These are phyloP conservation scores for Oceanodroma leucorhoa DNA, from an alignment of 2,797 vertebrate genomes.

Conservation along the genomic window DNA sequence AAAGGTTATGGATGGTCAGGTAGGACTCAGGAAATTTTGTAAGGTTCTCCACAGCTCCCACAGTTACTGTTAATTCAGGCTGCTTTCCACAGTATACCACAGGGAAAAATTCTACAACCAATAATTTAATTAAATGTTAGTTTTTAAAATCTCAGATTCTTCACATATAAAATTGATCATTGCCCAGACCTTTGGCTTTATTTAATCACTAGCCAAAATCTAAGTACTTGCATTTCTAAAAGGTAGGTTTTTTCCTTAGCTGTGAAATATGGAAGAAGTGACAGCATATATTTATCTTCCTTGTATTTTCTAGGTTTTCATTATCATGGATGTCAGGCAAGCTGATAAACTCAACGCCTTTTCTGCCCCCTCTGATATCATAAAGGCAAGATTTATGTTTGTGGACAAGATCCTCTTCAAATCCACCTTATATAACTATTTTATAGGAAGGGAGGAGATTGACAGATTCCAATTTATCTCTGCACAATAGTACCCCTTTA, in stretches of 20 bases:
- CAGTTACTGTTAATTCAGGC: neutral
- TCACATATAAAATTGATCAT: neutral
- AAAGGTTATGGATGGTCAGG: neutral
- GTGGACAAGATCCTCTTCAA: neutral
- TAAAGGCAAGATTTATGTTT: neutral
- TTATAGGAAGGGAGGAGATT: neutral
- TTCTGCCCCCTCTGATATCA: neutral
- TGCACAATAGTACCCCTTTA: neutral
- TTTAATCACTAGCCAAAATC: neutral
- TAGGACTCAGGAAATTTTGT: neutral
- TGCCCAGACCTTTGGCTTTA: neutral
- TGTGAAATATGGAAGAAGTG: neutral
- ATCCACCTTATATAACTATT: neutral
- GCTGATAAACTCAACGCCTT: neutral
- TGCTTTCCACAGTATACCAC: neutral
- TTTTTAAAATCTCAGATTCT: neutral
- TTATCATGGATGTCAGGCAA: neutral
- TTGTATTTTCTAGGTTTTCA: neutral
- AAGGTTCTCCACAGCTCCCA: neutral
- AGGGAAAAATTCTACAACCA: neutral
- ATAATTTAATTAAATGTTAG: neutral
- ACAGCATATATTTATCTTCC: neutral
- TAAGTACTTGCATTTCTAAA: neutral
- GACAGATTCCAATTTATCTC: neutral
- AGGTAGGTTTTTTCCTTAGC: neutral